Percentiles rank a stretch among this genome's conserved stretches.
phyloP scores from a whole-genome alignment of 2,113 vertebrate genomes.

The Ascaphus truei region DNA sequence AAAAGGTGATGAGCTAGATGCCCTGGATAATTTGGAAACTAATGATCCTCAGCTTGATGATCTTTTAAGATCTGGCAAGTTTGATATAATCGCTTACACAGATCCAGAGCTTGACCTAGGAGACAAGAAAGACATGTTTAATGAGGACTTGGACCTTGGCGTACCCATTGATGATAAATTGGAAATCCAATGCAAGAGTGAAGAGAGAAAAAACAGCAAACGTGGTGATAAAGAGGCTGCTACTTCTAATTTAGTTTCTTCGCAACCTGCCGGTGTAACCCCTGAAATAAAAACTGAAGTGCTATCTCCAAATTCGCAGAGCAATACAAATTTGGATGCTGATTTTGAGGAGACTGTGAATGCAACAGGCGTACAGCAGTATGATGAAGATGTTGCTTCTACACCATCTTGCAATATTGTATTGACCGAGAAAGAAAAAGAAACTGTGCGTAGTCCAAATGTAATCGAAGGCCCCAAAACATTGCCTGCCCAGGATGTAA shows the following conservation, averaged over 20 bases:
- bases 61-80: conserved; percentile 87
- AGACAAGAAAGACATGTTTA: conserved; percentile 96
- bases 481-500: conserved; percentile 46
- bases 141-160: conserved; percentile 84
- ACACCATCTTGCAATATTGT: conserved; percentile 40
- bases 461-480: conserved; percentile 46
- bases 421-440: conserved; percentile 47
- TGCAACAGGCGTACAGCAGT: conserved; percentile 47
- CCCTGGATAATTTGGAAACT: conserved; percentile 76
- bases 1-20: conserved; percentile 90
- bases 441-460: conserved; percentile 45
- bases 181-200: conserved; percentile 53
- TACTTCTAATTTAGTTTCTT: conserved; percentile 43
- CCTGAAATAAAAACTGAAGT: conserved; percentile 65
- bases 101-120: conserved; percentile 91
- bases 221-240: conserved; percentile 46
- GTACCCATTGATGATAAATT: conserved; percentile 80
- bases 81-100: conserved; percentile 94
- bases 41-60: conserved; percentile 91
- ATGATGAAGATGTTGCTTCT: conserved; percentile 58
- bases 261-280: conserved; percentile 52
- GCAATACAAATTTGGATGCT: conserved; percentile 62
- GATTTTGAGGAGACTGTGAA: conserved; percentile 45
- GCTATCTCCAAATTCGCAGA: conserved; percentile 51
- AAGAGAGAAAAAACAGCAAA: conserved; percentile 54